These are phyloP conservation scores for Passer montanus DNA, from an alignment of 2,113 vertebrate species.

Conservation along the genomic window DNA sequence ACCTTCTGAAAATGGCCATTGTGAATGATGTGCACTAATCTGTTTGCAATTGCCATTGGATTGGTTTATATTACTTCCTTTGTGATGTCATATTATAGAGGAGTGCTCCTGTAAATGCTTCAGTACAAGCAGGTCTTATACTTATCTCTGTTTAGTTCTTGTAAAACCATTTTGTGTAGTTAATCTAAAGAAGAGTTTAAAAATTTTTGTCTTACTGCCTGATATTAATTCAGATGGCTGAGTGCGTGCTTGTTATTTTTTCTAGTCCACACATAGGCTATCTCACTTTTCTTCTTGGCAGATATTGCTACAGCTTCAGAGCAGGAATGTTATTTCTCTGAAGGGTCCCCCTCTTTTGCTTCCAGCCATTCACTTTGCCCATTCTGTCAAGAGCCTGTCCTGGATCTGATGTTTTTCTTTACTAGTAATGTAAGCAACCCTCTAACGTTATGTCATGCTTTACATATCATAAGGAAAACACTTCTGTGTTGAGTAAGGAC, in stretches of 20 bases:
- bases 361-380: background rate
- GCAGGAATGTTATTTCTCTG: background rate
- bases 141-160: background rate
- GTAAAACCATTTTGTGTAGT: background rate
- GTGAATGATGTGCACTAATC: background rate
- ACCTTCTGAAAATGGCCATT: background rate
- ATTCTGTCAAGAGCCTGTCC: background rate
- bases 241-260: background rate
- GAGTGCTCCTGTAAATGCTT: background rate
- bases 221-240: background rate
- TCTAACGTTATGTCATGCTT: background rate
- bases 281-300: background rate
- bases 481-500: background rate
- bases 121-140: background rate
- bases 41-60: background rate
- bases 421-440: background rate
- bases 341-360: background rate
- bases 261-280: background rate
- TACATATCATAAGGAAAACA: background rate
- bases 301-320: background rate
- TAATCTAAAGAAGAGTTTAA: background rate
- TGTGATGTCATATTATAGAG: background rate
- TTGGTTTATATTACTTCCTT: background rate
- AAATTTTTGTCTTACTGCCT: background rate
- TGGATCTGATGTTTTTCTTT: background rate